These are phyloP conservation scores for Eulithis testata DNA, from an alignment of 2,888 invertebrate genomes.

Conservation along the genomic window DNA sequence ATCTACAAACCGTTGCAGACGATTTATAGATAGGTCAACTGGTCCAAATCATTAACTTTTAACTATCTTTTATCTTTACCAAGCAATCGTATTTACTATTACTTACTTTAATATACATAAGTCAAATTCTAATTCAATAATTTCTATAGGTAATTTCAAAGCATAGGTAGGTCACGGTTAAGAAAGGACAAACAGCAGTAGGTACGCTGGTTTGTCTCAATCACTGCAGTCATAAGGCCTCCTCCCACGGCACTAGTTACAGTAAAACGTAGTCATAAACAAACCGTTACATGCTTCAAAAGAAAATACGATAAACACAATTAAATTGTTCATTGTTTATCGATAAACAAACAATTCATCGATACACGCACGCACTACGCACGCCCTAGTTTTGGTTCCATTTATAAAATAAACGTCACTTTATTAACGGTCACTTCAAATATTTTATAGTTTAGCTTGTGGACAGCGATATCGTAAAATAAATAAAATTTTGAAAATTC, in stretches of 20 bases:
- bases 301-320: slow-evolving; percentile 13
- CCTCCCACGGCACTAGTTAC: not conserved
- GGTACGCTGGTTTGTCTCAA: not conserved
- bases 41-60: too few species aligned
- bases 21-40: too few species aligned
- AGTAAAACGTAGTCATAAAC: not conserved
- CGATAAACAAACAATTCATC: slow-evolving; percentile 12
- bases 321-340: slow-evolving; percentile 21
- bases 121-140: too few species aligned
- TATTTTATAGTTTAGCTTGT: slow-evolving; percentile 6
- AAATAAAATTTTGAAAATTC: not conserved
- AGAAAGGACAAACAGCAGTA: not conserved
- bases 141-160: too few species aligned
- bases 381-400: slow-evolving; percentile 26
- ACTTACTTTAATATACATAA: too few species aligned
- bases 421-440: slow-evolving; percentile 22
- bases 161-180: not conserved
- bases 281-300: slow-evolving; percentile 6
- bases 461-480: slow-evolving; percentile 3
- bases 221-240: slow-evolving; percentile 1
- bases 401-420: slow-evolving; percentile 29
- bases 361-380: slow-evolving; percentile 23
- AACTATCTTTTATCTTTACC: too few species aligned
- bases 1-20: too few species aligned
- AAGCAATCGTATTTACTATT: too few species aligned